Evolutionary conservation across 2,113 vertebrate genomes (phyloP).

Genomic region (Misgurnus anguillicaudatus): DNA sequence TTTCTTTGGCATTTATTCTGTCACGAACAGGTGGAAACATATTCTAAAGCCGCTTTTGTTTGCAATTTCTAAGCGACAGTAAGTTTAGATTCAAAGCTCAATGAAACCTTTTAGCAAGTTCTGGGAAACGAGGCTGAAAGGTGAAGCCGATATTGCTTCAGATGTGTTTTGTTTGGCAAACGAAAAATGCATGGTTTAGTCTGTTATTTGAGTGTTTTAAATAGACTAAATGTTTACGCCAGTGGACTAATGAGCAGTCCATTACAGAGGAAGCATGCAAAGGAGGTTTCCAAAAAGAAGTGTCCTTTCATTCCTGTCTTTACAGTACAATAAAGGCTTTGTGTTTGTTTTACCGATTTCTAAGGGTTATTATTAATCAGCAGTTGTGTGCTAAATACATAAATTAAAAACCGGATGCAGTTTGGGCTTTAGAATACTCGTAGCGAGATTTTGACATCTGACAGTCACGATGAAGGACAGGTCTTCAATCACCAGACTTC

Average conservation of each 20-base stretch:
- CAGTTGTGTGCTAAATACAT: background rate
- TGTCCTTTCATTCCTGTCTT: too few species aligned
- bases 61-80: conserved; percentile 16
- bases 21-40: conserved; percentile 26
- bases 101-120: conserved; percentile 26
- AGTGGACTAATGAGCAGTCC: background rate
- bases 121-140: conserved; percentile 8
- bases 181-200: conserved; percentile 21
- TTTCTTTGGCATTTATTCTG: conserved; percentile 40
- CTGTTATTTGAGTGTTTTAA: background rate
- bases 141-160: background rate
- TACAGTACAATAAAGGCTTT: too few species aligned
- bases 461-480: background rate
- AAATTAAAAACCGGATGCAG: background rate
- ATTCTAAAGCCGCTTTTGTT: conserved; percentile 11
- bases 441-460: conserved; percentile 14
- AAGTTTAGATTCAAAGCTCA: conserved; percentile 24
- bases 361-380: background rate
- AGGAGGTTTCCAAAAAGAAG: too few species aligned
- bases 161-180: conserved; percentile 9
- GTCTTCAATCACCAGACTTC: background rate
- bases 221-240: conserved; percentile 7
- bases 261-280: conserved; percentile 13
- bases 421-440: background rate
- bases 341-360: background rate